A percentile compares a stretch with the other conserved stretches of the same genome.
Conservation (phyloP, 2,888 invertebrate genomes). For the Latheticus oryzae region DNA sequence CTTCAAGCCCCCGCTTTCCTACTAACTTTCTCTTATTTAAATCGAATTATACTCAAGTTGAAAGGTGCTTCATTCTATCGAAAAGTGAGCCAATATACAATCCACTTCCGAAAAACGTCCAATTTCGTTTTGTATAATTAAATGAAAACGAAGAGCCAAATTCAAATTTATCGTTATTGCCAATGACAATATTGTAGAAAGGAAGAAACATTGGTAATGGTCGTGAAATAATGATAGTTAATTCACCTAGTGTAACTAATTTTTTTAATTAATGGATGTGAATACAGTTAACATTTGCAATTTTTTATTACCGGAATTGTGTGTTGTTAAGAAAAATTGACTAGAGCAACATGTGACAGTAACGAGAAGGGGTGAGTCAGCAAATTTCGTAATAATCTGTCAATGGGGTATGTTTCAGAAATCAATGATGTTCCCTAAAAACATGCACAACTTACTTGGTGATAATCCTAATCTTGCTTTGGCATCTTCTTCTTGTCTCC, state of each 20-base stretch:
- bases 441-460: slow-evolving; percentile 64
- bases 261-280: slow-evolving; percentile 38
- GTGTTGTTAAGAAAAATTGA: slow-evolving; percentile 8
- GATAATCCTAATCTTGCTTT: slow-evolving; percentile 66
- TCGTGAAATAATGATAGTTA: slow-evolving; percentile 29
- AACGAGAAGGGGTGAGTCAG: slow-evolving; percentile 64
- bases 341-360: slow-evolving; percentile 61
- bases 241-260: slow-evolving; percentile 40
- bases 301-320: slow-evolving; percentile 37
- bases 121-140: slow-evolving; percentile 34
- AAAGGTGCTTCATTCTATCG: slow-evolving; percentile 56
- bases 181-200: too few species aligned
- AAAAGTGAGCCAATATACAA: slow-evolving; percentile 49
- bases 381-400: slow-evolving; percentile 62
- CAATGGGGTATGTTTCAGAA: slow-evolving; percentile 60
- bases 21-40: slow-evolving; percentile 66
- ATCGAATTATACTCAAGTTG: slow-evolving; percentile 66
- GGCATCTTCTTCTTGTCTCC: slow-evolving; percentile 66
- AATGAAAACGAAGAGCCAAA: slow-evolving; percentile 29
- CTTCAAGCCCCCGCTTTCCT: slow-evolving; percentile 49
- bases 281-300: slow-evolving; percentile 38
- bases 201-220: slow-evolving; percentile 25
- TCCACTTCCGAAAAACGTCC: slow-evolving; percentile 26
- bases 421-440: slow-evolving; percentile 57
- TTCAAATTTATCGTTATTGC: slow-evolving; percentile 34